Conservation (phyloP, 1,140 invertebrate species). For the Glossosoma conforme region DNA sequence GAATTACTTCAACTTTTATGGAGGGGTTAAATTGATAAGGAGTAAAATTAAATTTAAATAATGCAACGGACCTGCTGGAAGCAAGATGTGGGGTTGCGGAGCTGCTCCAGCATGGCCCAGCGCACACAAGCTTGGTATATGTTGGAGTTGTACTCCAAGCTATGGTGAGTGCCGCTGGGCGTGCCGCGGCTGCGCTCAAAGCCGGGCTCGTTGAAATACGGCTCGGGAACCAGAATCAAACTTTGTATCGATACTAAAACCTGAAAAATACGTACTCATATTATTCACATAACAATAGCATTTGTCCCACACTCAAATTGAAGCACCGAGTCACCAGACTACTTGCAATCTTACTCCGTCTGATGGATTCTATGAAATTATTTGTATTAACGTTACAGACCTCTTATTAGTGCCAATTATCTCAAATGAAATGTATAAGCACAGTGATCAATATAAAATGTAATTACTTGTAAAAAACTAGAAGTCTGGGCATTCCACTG, state of each 20-base stretch:
- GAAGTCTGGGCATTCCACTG: slow-evolving; percentile 98
- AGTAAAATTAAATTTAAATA: too few species aligned
- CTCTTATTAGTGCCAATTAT: too few species aligned
- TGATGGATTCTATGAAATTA: too few species aligned
- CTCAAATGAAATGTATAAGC: too few species aligned
- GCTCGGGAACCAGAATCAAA: slow-evolving; percentile 90
- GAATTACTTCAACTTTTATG: too few species aligned
- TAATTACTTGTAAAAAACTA: slow-evolving; percentile 84
- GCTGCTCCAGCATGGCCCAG: slow-evolving; percentile 95
- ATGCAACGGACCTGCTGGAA: slow-evolving; percentile 94
- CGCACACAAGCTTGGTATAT: slow-evolving; percentile 92
- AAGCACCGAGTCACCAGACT: too few species aligned
- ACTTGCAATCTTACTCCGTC: too few species aligned
- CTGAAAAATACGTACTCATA: slow-evolving; percentile 42
- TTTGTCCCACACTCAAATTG: too few species aligned
- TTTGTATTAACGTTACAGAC: too few species aligned
- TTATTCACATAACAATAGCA: background rate
- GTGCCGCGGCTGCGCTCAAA: slow-evolving; percentile 91
- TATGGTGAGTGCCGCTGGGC: slow-evolving; percentile 79
- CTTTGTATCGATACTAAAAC: slow-evolving; percentile 96
- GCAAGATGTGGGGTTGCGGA: slow-evolving; percentile 85
- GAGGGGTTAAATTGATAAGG: too few species aligned
- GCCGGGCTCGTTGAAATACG: slow-evolving; percentile 98
- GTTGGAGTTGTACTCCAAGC: slow-evolving; percentile 91
- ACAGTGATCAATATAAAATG: background rate